Conservation (phyloP, 1,140 invertebrate genomes). For the Drosophila sucinea region DNA sequence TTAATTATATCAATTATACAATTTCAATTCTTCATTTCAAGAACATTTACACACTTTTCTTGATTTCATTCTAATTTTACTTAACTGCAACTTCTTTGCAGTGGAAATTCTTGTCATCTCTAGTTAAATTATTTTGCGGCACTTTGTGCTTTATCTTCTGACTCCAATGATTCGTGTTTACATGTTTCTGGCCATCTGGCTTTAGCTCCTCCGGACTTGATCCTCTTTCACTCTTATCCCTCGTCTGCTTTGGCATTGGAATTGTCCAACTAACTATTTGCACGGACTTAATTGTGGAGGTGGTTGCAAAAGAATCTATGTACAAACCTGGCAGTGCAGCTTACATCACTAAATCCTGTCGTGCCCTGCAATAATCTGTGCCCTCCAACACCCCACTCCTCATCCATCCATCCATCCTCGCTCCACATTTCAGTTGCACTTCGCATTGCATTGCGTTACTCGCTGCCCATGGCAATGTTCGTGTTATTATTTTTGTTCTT, state of each 20-base stretch:
- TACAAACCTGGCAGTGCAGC: constrained; percentile 19
- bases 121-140: constrained; percentile 7
- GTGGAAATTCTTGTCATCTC: neutral
- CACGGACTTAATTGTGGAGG: constrained; percentile 61
- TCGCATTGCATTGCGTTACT: constrained; percentile 35
- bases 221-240: constrained; percentile 5
- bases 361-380: constrained; percentile 56
- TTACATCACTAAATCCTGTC: constrained; percentile 65
- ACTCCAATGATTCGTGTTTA: constrained; percentile 44
- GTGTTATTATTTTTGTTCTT: constrained; percentile 21
- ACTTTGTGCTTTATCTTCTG: constrained; percentile 1
- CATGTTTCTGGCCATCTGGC: constrained; percentile 37
- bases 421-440: constrained; percentile 29
- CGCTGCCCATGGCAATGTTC: constrained; percentile 3
- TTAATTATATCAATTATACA: no score
- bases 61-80: no score
- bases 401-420: neutral
- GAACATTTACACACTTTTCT: no score
- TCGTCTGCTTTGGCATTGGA: neutral
- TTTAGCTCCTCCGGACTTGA: constrained; percentile 8
- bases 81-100: neutral
- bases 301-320: constrained; percentile 8
- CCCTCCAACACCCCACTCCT: neutral
- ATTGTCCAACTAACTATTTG: constrained; percentile 54
- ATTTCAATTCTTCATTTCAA: no score